Base-by-base conservation (phyloP, 2,797 vertebrate species). In the Arnoldichthys spilopterus region DNA sequence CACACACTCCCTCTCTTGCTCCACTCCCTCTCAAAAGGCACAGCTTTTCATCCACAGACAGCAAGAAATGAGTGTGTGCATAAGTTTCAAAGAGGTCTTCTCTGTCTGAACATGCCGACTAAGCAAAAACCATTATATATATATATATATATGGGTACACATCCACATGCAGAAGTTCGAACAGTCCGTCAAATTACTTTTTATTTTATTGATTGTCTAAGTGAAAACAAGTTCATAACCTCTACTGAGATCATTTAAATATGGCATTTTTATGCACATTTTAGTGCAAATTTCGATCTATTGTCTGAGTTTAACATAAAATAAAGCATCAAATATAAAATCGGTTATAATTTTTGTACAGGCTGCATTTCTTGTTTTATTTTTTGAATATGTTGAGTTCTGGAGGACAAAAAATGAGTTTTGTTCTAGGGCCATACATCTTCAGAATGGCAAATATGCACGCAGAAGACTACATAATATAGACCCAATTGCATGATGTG, bases 31-130 rank as follows among this genome's bases (percentile, higher is more conserved):
- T 37, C 69, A 40, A 40, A 70, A 71, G 63, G 67, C 30, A 37
- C 26, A 3, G 68, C 76, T 80, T 85, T 72, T 80, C 34, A 80
- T 80, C 53, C 34, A 28, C 45, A 18, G 45, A 80, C 61, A 76
- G 59, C 28, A 45, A 70, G 61, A 80, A 67, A 77, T 79, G 45
- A 63, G 24, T 59, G 74, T 56, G 67, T 47, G 47, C 26, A 24
- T 81, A 76, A 54, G 80, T 58, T 4, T 61, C 28, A 20, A 30
- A 34, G 63, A 72, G 79, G 18, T 49, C 59, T 30, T 54, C 51
- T 74, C 72, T 56, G 30, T 64, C 81, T 68, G 40, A 53, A 16
- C 76, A 18, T 58, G 72, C 24, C 18, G 37, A 76, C 49, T 76
- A 77, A 53, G 47, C 67, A 56, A 54, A 68, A 56, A 74, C n/a